Conservation (phyloP, 2,797 vertebrate species). For the Sebastes trivittatus region DNA sequence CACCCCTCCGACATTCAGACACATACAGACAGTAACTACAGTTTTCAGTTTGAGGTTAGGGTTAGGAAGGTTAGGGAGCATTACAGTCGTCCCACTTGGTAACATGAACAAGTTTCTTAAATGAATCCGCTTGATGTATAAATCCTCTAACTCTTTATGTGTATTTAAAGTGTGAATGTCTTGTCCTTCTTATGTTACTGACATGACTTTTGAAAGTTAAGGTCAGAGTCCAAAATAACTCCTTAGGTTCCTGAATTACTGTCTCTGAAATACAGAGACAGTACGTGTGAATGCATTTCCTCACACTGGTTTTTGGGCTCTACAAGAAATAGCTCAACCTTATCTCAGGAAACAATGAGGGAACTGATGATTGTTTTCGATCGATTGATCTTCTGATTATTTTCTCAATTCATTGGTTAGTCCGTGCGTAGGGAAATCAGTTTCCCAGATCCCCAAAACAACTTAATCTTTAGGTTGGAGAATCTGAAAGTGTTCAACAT, state of each 20-base stretch:
- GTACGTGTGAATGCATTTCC: background rate
- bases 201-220: slow-evolving; percentile 14
- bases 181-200: slow-evolving; percentile 12
- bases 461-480: background rate
- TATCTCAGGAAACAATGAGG: background rate
- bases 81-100: background rate
- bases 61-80: background rate
- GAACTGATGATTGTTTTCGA: background rate
- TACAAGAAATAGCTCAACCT: background rate
- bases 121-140: background rate
- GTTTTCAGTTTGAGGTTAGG: background rate
- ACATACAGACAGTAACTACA: background rate
- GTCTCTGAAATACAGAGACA: background rate
- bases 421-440: background rate
- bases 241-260: background rate
- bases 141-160: background rate
- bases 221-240: slow-evolving; percentile 29
- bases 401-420: background rate
- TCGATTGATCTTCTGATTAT: background rate
- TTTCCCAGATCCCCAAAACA: background rate
- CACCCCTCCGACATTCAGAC: background rate
- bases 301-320: background rate
- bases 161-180: background rate
- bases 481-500: background rate
- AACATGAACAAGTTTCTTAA: background rate